phyloP scores from a whole-genome alignment of 2,888 invertebrate genomes.

The Halocaridina rubra region DNA sequence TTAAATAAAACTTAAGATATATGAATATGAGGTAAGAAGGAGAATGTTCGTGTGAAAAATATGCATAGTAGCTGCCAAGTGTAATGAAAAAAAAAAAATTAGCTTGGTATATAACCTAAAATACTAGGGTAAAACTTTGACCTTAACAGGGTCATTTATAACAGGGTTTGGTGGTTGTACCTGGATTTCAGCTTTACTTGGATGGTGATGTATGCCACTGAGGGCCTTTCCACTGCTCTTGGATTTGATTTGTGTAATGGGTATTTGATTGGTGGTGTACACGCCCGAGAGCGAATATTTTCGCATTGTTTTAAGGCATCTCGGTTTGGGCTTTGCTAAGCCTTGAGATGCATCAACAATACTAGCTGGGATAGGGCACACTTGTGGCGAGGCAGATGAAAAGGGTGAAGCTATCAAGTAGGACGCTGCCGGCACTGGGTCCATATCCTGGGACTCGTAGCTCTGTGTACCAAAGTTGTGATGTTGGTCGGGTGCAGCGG shows the following conservation, averaged over 20 bases:
- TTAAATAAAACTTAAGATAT: neutral
- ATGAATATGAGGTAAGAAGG: slow-evolving; percentile 32
- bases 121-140: neutral
- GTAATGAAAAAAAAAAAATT: neutral
- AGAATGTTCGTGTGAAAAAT: slow-evolving; percentile 7
- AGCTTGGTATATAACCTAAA: neutral
- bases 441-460: slow-evolving; percentile 37
- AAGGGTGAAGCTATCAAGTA: neutral
- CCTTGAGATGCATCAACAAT: neutral
- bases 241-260: slow-evolving; percentile 42
- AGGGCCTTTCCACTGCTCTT: slow-evolving; percentile 41
- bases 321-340: neutral
- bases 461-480: slow-evolving; percentile 39
- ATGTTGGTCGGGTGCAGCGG: slow-evolving; percentile 36
- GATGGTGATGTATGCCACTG: slow-evolving; percentile 46
- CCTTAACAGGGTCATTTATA: slow-evolving; percentile 15
- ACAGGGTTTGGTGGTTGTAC: neutral
- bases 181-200: slow-evolving; percentile 20
- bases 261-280: slow-evolving; percentile 61
- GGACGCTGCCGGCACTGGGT: slow-evolving; percentile 39
- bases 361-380: too few relatives aligned
- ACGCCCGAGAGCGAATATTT: slow-evolving; percentile 59
- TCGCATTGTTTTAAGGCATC: slow-evolving; percentile 26
- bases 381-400: too few relatives aligned
- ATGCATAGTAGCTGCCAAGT: neutral